These are phyloP conservation scores for Globia sparganii DNA, from an alignment of 2,888 invertebrate species.

Conservation along the genomic window DNA sequence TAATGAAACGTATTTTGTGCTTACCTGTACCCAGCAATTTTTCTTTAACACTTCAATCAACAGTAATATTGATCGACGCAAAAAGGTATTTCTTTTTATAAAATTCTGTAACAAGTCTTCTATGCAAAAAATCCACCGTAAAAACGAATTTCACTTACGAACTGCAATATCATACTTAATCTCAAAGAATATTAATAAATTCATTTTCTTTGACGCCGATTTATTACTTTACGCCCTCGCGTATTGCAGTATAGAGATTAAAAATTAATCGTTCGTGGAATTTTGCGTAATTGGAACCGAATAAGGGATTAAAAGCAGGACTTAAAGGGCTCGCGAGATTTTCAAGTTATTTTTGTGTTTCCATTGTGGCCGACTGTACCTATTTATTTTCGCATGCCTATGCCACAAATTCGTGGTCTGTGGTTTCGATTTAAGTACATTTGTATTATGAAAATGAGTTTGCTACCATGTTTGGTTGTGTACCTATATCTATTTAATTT, in stretches of 20 bases:
- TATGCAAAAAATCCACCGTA: conserved; percentile 22
- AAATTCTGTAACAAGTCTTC: conserved; percentile 19
- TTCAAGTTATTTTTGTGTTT: conserved; percentile 65
- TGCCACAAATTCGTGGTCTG: conserved; percentile 46
- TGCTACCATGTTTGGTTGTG: conserved; percentile 30
- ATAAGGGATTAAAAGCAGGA: conserved; percentile 69
- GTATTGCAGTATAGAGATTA: conserved; percentile 65
- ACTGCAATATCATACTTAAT: conserved; percentile 48
- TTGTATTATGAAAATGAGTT: conserved; percentile 51
- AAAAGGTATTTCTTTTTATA: conserved; percentile 20
- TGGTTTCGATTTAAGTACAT: conserved; percentile 47
- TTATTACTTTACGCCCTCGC: conserved; percentile 47
- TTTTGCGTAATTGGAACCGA: conserved; percentile 73
- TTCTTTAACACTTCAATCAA: conserved; percentile 40
- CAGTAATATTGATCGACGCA: conserved; percentile 21
- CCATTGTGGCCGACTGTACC: conserved; percentile 50
- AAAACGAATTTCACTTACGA: conserved; percentile 37
- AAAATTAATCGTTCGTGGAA: conserved; percentile 70
- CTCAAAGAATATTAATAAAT: conserved; percentile 39
- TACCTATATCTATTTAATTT: conserved; percentile 45
- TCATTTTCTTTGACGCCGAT: conserved; percentile 48
- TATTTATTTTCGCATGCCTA: conserved; percentile 26
- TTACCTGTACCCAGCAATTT: conserved; percentile 26
- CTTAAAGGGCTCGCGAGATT: conserved; percentile 61
- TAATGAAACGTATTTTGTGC: conserved; percentile 11